Conservation (phyloP, 2,888 invertebrate species). For the Blastobasis lacticolella region DNA sequence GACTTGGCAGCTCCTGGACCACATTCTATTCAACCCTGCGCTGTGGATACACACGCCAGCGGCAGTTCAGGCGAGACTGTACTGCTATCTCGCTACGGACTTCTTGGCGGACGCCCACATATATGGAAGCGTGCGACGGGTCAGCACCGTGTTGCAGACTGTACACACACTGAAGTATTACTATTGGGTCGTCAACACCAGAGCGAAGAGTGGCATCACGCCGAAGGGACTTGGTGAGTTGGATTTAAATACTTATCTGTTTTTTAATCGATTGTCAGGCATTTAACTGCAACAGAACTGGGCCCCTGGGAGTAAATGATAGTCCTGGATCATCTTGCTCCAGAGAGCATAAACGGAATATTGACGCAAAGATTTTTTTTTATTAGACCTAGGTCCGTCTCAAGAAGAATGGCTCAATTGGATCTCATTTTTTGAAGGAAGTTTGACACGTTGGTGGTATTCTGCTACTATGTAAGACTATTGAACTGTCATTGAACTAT, state of each 20-base stretch:
- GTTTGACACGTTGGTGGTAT: no score
- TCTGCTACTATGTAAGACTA: no score
- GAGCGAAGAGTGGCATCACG: constrained; percentile 94
- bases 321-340: no score
- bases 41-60: constrained; percentile 99
- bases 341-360: no score
- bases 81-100: constrained; percentile 99
- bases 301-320: no score
- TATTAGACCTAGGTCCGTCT: no score
- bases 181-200: constrained; percentile 98
- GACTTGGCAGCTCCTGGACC: constrained; percentile 97
- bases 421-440: no score
- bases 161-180: constrained; percentile 99
- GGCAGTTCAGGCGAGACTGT: constrained; percentile 94
- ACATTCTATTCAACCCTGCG: constrained; percentile 99
- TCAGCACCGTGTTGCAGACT: constrained; percentile 97
- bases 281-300: no score
- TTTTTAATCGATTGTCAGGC: neutral
- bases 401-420: no score
- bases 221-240: constrained; percentile 94
- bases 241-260: neutral
- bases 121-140: constrained; percentile 95
- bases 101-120: constrained; percentile 98
- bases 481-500: no score
- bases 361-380: no score